Evolutionary conservation across 2,888 invertebrate genomes (phyloP), one percentile per base, ranked within the genome.

Genomic region (Philhelius pedissequus): DNA sequence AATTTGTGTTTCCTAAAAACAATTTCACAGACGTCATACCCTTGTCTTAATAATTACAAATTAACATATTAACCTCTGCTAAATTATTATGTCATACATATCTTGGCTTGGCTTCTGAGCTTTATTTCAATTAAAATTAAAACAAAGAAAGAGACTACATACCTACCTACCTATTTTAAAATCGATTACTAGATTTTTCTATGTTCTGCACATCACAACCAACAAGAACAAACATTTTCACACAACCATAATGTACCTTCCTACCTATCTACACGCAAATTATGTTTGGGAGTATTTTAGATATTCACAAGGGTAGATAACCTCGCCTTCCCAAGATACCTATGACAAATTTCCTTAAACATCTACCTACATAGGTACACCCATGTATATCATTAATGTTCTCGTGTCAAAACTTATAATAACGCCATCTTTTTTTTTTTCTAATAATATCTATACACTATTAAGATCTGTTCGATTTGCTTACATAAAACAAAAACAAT

Each of bases 11-110:
- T 30, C 32, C 32, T 35, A 11, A 50, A 35, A 15, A 64, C 43
- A 22, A 64, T 0, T 2, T 15, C 9, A 48, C n/a, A 43, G 50
- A 48, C 58, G 35, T 45, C 54, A 56, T 48, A 48, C 35, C 18
- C 9, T 62, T 45, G 40, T 18, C 5, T 54, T 30, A 30, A 43
- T 25, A 38, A 56, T 45, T 48, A 78, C 30, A 32, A 50, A 50
- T 56, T 70, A 56, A 66, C 62, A 62, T 64, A 40, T 74, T 40
- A 62, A 79, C 54, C 69, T 56, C 38, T 45, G 54, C 9, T 30
- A n/a, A n/a, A 11, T 45, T 60, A 48, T 70, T 64, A 50, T 62
- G 60, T 68, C 71, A 71, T 40, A 38, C n/a, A 40, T 40, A 15
- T 40, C 7, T n/a, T n/a, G n/a, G n/a, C n/a, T n/a, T 77, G 32